These are phyloP conservation scores for Siphamia tubifer DNA, from an alignment of 2,113 vertebrate genomes.

Conservation along the genomic window DNA sequence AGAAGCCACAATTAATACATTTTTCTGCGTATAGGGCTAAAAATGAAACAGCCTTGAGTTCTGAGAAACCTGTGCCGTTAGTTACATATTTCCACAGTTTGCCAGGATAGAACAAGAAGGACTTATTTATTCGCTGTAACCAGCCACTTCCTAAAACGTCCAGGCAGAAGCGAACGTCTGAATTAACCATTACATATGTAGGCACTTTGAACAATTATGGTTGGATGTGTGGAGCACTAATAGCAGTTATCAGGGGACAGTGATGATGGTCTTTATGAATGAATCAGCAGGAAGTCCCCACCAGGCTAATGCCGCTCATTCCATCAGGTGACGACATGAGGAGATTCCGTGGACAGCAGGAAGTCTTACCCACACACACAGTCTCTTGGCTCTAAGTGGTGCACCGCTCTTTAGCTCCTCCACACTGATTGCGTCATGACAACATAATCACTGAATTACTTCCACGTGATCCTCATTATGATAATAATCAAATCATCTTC, in stretches of 20 bases:
- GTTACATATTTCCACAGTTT: neutral
- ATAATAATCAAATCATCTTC: neutral
- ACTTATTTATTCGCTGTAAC: neutral
- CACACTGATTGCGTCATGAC: neutral
- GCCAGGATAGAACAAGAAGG: neutral
- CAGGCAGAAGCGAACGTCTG: neutral
- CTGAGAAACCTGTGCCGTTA: neutral
- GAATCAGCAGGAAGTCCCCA: constrained; percentile 54
- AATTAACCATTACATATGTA: neutral
- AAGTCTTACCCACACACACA: constrained; percentile 26
- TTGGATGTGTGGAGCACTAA: neutral
- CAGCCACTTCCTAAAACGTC: neutral
- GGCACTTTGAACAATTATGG: neutral
- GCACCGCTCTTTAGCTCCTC: neutral
- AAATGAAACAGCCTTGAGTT: too few relatives aligned
- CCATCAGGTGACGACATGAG: constrained; percentile 37
- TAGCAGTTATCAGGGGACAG: neutral
- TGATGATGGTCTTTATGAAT: neutral
- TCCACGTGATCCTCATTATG: neutral
- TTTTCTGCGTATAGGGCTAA: too few relatives aligned
- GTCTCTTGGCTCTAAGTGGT: neutral
- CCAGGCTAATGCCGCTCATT: neutral
- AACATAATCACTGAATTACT: neutral
- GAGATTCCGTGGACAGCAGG: constrained; percentile 36
- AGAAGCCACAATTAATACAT: neutral